These are phyloP conservation scores for Crotalus helleri DNA, from an alignment of 2,113 vertebrate species.

Conservation along the genomic window DNA sequence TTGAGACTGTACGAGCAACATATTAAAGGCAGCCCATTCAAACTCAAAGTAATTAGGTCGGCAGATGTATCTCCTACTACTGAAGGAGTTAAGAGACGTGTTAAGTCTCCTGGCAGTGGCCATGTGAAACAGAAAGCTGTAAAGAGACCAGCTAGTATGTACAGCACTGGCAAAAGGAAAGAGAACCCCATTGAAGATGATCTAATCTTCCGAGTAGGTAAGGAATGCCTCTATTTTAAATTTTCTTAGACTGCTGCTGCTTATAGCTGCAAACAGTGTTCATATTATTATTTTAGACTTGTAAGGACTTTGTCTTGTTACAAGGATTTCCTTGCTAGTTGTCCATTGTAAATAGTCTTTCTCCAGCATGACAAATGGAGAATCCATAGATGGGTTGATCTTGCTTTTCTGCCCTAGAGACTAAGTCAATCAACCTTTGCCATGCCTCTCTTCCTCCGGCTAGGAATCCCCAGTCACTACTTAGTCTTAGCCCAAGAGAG, in stretches of 20 bases:
- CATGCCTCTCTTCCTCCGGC: too few species aligned
- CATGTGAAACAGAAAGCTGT: slow-evolving; percentile 92
- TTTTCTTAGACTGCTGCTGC: not conserved
- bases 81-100: slow-evolving; percentile 86
- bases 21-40: slow-evolving; percentile 94
- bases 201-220: slow-evolving; percentile 92
- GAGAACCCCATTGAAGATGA: slow-evolving; percentile 96
- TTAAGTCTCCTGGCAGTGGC: slow-evolving; percentile 88
- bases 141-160: slow-evolving; percentile 93
- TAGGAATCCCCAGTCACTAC: too few species aligned
- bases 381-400: too few species aligned
- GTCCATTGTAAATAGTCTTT: not conserved
- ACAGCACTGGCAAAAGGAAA: slow-evolving; percentile 93
- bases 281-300: not conserved
- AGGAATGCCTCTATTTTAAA: slow-evolving; percentile 32
- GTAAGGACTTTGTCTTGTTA: not conserved
- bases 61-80: slow-evolving; percentile 81
- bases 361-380: too few species aligned
- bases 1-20: slow-evolving; percentile 91
- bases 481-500: too few species aligned
- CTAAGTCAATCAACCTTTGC: too few species aligned
- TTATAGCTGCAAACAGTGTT: not conserved
- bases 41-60: slow-evolving; percentile 85
- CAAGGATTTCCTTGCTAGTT: not conserved
- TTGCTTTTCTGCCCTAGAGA: too few species aligned